These are phyloP conservation scores for Anomalospiza imberbis DNA, from an alignment of 2,797 vertebrate genomes.

Conservation along the genomic window DNA sequence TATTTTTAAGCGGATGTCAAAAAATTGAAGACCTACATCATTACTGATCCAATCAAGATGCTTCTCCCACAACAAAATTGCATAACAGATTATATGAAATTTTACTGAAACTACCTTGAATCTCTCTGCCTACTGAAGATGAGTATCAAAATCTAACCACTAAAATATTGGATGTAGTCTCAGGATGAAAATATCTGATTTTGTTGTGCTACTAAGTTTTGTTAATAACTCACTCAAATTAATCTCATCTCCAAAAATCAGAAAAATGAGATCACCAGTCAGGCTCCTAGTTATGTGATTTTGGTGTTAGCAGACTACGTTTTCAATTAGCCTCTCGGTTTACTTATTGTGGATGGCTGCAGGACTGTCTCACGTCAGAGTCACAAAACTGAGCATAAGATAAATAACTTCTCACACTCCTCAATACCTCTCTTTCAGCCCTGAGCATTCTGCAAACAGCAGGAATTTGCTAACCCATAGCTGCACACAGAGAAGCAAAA, in stretches of 20 bases:
- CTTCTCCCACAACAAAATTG: not conserved
- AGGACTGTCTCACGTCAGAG: not conserved
- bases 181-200: not conserved
- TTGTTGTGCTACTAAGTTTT: not conserved
- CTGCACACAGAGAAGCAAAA: not conserved
- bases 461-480: not conserved
- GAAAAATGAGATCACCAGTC: not conserved
- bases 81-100: not conserved
- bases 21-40: not conserved
- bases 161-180: not conserved
- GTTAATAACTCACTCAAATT: not conserved
- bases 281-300: not conserved
- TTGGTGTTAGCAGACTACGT: not conserved
- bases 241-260: not conserved
- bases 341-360: not conserved
- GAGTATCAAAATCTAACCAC: not conserved
- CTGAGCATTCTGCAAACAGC: not conserved
- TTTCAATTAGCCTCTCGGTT: conserved; percentile 16
- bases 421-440: not conserved
- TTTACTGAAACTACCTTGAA: not conserved
- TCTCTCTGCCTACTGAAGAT: not conserved
- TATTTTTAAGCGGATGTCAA: not conserved
- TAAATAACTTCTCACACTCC: not conserved
- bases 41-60: not conserved
- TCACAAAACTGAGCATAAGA: not conserved